phyloP scores from a whole-genome alignment of 2,797 vertebrate genomes.

The Channallabes apus region DNA sequence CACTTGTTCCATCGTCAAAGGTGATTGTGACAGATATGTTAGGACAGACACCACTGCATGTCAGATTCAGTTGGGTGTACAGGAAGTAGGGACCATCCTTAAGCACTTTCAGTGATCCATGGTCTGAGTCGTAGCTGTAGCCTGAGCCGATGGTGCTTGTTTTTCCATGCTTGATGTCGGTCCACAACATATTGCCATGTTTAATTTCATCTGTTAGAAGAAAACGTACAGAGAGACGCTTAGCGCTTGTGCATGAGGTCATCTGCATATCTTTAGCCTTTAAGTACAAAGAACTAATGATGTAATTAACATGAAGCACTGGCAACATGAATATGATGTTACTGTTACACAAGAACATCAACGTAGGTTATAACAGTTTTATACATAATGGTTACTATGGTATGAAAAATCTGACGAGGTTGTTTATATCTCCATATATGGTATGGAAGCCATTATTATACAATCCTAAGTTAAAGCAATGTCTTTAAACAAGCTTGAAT shows the following conservation, averaged over 20 bases:
- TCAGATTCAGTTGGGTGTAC: constrained; percentile 40
- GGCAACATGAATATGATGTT: background rate
- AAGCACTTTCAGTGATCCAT: background rate
- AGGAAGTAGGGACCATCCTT: constrained; percentile 49
- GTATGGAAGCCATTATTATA: background rate
- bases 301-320: background rate
- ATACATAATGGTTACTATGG: background rate
- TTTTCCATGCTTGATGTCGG: background rate
- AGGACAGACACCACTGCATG: rapidly evolving
- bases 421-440: background rate
- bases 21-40: background rate
- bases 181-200: constrained; percentile 32
- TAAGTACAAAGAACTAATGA: background rate
- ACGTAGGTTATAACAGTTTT: no score
- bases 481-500: background rate
- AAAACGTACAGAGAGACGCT: background rate
- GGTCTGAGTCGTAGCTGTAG: background rate
- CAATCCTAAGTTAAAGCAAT: background rate
- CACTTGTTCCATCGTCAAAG: rapidly evolving
- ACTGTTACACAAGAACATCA: background rate
- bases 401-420: background rate
- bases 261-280: background rate
- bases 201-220: constrained; percentile 13
- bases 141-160: background rate
- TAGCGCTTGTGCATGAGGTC: background rate